Base-by-base conservation (phyloP, 2,113 vertebrate species). In the Zosterops borbonicus region DNA sequence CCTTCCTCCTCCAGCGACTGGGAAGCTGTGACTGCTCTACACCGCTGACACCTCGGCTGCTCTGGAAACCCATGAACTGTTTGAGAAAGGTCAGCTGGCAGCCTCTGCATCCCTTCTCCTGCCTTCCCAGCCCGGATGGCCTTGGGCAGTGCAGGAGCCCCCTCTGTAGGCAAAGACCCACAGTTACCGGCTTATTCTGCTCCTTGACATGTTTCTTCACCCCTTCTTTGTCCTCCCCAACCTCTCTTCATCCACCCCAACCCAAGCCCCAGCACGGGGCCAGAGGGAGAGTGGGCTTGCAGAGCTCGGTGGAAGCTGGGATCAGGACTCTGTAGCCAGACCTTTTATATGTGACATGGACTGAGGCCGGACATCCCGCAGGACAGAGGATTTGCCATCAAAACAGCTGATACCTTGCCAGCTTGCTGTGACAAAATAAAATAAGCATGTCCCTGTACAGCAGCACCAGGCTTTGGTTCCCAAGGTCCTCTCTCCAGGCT, bases 51-150 rank as follows among this genome's bases (percentile, higher is more conserved):
- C 98, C 98, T 98, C 96, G 16, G 97, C 98, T 97, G 97, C 98
- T 98, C 97, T 98, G 98, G 97, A 98, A 98, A 97, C 97, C 91
- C 91, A 94, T 97, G 97, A 98, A 97, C 97, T 97, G 97, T 95
- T 98, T 96, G 98, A 98, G 97, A 98, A 98, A 98, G 98, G 98
- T 98, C 98, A 98, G 97, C 97, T 98, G 98, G 98, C 97, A 92
- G 90, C 94, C 90, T 78, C 93, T 75, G 82, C 83, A 71, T 68
- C 76, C 89, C 83, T 52, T n/a, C 94, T 83, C 47, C 86, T 86
- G 52, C 92, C 95, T 95, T 81, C 77, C 62, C 31, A 81, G 71
- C 95, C 89, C 9, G 0, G 12, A 12, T 4, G 1, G 63, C 74
- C 70, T 87, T 90, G 96, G 86, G 82, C 62, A 96, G 96, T 95